Base-by-base conservation (phyloP, 2,888 invertebrate species). In the Vannuccia rotundouncinata region DNA sequence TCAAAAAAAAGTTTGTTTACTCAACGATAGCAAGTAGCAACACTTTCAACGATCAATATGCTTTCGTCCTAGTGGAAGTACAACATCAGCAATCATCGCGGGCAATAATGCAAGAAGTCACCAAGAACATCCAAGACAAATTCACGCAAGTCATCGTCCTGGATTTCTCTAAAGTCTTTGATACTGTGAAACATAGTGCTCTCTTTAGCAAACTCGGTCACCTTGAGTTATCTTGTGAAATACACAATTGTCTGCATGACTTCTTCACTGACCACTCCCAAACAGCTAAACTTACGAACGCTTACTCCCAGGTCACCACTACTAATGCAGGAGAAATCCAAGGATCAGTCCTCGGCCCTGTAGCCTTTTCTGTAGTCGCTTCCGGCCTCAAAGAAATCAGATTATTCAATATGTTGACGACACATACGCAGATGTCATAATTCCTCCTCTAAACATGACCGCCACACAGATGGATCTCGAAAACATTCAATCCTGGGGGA, bases 11-110 rank as follows among this genome's bases (percentile, higher is more conserved):
- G 66, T 66, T 66, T 27, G 2, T 66, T 27, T n/a, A 22, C 66
- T 22, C 66, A 22, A 66, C 22, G 66, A 66, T 66, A 66, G 66
- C 66, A 66, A 66, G 22, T 2, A 66, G 10, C 66, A 66, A 66
- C 66, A 66, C 66, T 66, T 66, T 66, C 66, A 27, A 66, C 66
- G 25, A 66, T 66, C 66, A 66, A 66, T 66, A 66, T 27, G 66
- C 66, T 66, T 66, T 66, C 66, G 66, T 66, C 66, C 66, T 66
- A 66, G 66, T 27, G 66, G 17, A 66, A 66, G 10, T 66, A 66
- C 66, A 66, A 66, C 66, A 13, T 66, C 10, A 45, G 45, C 45
- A 10, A 45, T 45, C 45, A 45, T 45, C 45, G 45, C 45, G 17
- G n/a, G n/a, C n/a, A n/a, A 45, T 45, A 45, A 45, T 45, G 45